These are phyloP conservation scores for Aplysina aerophoba DNA, from an alignment of 37 sponge, comb jelly and placozoan genomes.

Conservation along the genomic window DNA sequence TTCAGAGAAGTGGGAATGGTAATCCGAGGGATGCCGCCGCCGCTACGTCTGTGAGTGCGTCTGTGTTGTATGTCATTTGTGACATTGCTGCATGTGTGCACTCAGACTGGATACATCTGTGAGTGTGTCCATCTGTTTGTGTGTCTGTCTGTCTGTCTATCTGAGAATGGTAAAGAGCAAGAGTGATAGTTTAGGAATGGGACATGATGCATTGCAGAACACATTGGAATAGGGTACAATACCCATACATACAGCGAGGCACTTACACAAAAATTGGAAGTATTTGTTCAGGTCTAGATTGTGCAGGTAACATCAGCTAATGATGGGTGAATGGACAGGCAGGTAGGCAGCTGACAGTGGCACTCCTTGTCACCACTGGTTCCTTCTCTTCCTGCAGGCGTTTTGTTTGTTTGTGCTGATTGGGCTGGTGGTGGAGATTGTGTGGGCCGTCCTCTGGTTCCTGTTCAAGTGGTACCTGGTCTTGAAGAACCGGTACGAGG, in stretches of 20 bases:
- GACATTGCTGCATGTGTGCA: not conserved
- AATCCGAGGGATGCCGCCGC: not conserved
- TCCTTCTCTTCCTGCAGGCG: conserved; percentile 23
- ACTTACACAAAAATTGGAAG: too few relatives aligned
- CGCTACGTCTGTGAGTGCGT: not conserved
- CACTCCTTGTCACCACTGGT: too few relatives aligned
- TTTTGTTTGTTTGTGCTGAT: conserved; percentile 13
- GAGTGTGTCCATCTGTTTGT: conserved; percentile 30
- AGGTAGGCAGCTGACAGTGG: too few relatives aligned
- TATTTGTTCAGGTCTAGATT: too few relatives aligned
- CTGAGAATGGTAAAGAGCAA: too few relatives aligned
- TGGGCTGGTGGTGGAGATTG: not conserved
- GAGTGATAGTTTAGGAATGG: too few relatives aligned
- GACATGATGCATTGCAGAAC: too few relatives aligned
- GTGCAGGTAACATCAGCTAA: too few relatives aligned
- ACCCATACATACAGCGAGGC: too few relatives aligned
- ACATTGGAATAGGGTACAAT: too few relatives aligned
- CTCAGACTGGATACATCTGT: not conserved
- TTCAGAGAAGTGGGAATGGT: not conserved
- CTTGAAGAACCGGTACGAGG: conserved; percentile 21
- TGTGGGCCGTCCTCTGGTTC: conserved; percentile 24
- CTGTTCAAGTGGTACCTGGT: conserved; percentile 45
- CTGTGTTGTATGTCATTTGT: not conserved
- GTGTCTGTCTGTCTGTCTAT: conserved; percentile 12
- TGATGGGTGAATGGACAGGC: too few relatives aligned